Evolutionary conservation across 2,888 invertebrate species (phyloP), one percentile per base, ranked within the genome.

Genomic region (Lepetodrilus schrolli): DNA sequence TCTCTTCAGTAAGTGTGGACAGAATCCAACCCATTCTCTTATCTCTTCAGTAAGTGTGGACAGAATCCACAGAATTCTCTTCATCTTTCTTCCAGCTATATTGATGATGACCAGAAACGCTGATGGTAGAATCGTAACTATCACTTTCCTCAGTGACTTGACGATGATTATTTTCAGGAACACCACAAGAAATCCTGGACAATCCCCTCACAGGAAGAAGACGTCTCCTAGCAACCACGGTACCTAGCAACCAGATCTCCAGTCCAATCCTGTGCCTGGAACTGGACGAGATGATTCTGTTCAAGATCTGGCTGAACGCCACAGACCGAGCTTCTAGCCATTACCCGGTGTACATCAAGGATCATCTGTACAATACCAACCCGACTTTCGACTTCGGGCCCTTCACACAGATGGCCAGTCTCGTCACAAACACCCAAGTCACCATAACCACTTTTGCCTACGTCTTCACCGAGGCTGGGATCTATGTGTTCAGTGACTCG

Each of bases 231-330:
- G 72, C 86, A 4, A 78, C 84, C 1, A 82, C 83, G 0, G 70
- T 84, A 10, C 86, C 86, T 4, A 36, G 75, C 34, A 85, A 83
- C 69, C 85, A 87, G 74, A 80, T 90, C 17, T 69, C 80, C 7
- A 90, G 89, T 73, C 89, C 88, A 10, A 79, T 87, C 2, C 65
- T 90, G 48, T 90, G 90, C 74, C 77, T 89, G 58, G 87, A 88
- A 69, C 74, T 79, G 10, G 84, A 84, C 1, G 88, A 89, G 43
- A 83, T 88, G 80, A 82, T 90, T 2, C 77, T 89, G 30, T 90
- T 90, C 80, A 85, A 87, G 68, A 78, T 89, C 13, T 80, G 78
- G 73, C 78, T 89, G n/a, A 83, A 89, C 73, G 50, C 76, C 26
- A 80, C 80, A 1, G 84, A 89, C 76, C 78, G 89, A 4, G 74